Percentiles rank a stretch among this genome's conserved stretches.
These are phyloP conservation scores for Bicyclus anynana DNA, from an alignment of 1,140 invertebrate genomes.

Conservation along the genomic window DNA sequence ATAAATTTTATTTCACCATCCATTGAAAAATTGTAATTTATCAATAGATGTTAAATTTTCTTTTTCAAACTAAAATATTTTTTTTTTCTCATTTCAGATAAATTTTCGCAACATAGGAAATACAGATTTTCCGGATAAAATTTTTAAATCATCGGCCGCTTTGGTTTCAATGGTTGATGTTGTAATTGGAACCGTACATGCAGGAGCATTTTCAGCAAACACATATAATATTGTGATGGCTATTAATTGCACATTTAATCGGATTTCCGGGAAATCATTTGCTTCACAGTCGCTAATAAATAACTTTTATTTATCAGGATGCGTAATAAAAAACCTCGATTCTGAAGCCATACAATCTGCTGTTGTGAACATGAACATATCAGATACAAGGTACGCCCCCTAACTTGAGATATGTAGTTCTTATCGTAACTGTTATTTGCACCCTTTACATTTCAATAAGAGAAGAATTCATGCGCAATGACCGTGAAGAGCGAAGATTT, in stretches of 20 bases:
- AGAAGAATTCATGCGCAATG: too few species aligned
- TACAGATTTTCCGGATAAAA: conserved; percentile 77
- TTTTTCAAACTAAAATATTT: background rate
- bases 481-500: too few species aligned
- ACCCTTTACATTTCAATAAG: background rate
- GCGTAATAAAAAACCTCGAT: conserved; percentile 77
- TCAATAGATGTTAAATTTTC: too few species aligned
- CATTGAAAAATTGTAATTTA: too few species aligned
- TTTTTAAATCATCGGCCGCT: conserved; percentile 81
- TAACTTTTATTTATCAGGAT: conserved; percentile 79
- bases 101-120: conserved; percentile 80
- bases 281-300: conserved; percentile 80
- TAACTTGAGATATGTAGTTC: background rate
- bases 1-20: background rate
- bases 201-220: conserved; percentile 82
- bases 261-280: conserved; percentile 81
- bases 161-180: conserved; percentile 80
- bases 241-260: conserved; percentile 79
- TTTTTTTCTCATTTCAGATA: conserved; percentile 77
- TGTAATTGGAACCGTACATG: conserved; percentile 75
- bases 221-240: conserved; percentile 80
- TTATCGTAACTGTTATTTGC: background rate
- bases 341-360: conserved; percentile 81
- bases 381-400: conserved; percentile 80
- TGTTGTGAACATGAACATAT: conserved; percentile 81